phyloP scores from a whole-genome alignment of 2,113 vertebrate genomes.

The Cygnus atratus region DNA sequence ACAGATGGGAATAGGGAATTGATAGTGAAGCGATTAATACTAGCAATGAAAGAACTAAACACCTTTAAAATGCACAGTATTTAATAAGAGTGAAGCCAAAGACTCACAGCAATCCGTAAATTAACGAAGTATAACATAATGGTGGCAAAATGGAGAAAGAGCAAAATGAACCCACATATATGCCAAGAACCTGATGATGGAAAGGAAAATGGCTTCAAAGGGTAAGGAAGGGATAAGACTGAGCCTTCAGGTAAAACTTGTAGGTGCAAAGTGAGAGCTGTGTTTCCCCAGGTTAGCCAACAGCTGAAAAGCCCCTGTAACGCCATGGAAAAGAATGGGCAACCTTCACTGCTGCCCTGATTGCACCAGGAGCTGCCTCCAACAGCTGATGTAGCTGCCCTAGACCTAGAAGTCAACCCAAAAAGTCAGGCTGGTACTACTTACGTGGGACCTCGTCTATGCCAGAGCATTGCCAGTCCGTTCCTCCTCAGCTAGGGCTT shows the following conservation, averaged over 20 bases:
- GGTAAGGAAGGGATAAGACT: not conserved
- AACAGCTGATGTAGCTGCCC: not conserved
- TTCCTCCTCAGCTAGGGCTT: not conserved
- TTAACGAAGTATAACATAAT: slow-evolving; percentile 56
- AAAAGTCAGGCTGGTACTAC: not conserved
- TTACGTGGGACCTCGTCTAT: fast-evolving
- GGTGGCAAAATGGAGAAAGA: slow-evolving; percentile 10
- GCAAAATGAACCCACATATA: not conserved
- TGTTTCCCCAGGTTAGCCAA: not conserved
- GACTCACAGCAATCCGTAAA: slow-evolving; percentile 68
- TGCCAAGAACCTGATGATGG: not conserved
- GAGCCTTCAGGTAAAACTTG: not conserved
- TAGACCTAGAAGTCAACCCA: not conserved
- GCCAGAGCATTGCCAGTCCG: not conserved
- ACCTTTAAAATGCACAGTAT: slow-evolving; percentile 71
- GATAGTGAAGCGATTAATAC: slow-evolving; percentile 72
- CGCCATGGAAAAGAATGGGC: not conserved
- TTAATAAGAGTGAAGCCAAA: slow-evolving; percentile 68
- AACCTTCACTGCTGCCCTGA: not conserved
- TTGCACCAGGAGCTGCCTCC: not conserved
- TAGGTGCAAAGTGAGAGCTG: not conserved
- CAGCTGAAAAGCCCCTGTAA: not conserved
- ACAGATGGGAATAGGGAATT: slow-evolving; percentile 76
- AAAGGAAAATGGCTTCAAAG: not conserved
- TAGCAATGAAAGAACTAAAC: slow-evolving; percentile 71